These are phyloP conservation scores for Myodes glareolus DNA, from an alignment of 2,113 vertebrate genomes.

Conservation along the genomic window DNA sequence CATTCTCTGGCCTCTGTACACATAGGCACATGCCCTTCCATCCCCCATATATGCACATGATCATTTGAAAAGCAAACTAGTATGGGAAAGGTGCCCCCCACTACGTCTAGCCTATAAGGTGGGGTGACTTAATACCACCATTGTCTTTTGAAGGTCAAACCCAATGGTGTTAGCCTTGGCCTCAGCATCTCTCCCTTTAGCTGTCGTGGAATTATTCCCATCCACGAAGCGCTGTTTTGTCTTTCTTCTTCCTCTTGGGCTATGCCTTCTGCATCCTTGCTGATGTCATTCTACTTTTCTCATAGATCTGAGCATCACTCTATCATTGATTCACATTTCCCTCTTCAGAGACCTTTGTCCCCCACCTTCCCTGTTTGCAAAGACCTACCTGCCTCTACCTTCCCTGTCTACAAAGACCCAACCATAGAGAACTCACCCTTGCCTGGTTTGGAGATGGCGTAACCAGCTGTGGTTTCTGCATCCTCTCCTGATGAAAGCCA, in stretches of 20 bases:
- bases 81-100: too few species aligned
- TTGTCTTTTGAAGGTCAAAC: not conserved
- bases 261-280: not conserved
- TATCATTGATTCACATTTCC: not conserved
- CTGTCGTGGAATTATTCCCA: not conserved
- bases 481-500: fast-evolving
- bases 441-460: not conserved
- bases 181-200: not conserved
- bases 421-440: too few species aligned
- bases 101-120: fast-evolving
- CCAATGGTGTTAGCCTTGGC: not conserved
- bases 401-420: not conserved
- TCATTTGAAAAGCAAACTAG: not conserved
- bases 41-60: not conserved
- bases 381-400: not conserved
- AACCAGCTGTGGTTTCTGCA: not conserved
- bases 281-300: not conserved
- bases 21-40: not conserved
- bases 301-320: not conserved
- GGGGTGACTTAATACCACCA: not conserved
- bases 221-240: not conserved
- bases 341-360: not conserved
- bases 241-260: not conserved
- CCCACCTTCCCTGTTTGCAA: not conserved
- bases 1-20: not conserved